Conservation (phyloP, 2,113 vertebrate genomes). For the Lagenorhynchus albirostris region DNA sequence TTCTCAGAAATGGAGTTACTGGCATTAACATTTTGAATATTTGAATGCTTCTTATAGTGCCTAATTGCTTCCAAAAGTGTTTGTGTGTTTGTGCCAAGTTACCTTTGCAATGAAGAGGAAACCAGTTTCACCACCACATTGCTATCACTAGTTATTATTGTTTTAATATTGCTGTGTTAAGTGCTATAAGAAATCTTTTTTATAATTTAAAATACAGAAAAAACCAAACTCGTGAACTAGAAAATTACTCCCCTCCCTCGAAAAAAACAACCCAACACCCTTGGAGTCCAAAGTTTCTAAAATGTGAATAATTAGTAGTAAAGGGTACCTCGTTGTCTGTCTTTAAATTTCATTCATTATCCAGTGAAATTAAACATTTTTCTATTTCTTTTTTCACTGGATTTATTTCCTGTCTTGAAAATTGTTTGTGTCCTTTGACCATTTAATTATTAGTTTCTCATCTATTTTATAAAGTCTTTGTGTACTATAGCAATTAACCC, state of each 20-base stretch:
- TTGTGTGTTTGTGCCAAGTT: background rate
- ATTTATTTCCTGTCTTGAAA: constrained; percentile 31
- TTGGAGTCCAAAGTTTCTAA: background rate
- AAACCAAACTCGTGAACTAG: background rate
- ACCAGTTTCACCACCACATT: background rate
- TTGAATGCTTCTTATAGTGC: background rate
- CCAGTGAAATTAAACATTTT: background rate
- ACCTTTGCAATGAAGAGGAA: background rate
- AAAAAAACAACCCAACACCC: background rate
- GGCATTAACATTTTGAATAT: background rate
- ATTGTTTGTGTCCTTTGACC: background rate
- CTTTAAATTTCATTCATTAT: constrained; percentile 26
- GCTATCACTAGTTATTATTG: background rate
- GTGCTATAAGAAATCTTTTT: background rate
- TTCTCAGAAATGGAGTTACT: background rate
- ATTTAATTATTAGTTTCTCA: constrained; percentile 22
- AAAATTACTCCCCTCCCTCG: background rate
- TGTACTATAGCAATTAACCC: background rate
- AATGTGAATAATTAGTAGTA: constrained; percentile 14
- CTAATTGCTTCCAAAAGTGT: background rate
- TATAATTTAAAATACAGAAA: background rate
- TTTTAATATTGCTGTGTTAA: background rate
- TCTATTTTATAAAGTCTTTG: background rate
- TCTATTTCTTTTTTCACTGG: background rate
- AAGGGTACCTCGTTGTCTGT: background rate